These are phyloP conservation scores for Sebastes paucispinis DNA, from an alignment of 2,797 vertebrate genomes.

Conservation along the genomic window DNA sequence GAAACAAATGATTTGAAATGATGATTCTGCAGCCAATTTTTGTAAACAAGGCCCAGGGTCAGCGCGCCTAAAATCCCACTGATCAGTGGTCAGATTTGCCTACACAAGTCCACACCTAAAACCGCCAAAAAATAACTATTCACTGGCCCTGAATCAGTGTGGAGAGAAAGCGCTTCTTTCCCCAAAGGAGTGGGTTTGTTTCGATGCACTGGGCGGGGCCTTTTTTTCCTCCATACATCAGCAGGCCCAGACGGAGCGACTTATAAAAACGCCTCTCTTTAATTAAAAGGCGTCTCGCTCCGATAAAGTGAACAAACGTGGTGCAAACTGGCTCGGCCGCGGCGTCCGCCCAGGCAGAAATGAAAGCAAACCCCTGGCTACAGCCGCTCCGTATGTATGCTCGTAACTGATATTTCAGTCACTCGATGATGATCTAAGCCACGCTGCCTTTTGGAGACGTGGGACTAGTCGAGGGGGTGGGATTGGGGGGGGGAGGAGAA, in stretches of 20 bases:
- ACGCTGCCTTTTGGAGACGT: slow-evolving; percentile 48
- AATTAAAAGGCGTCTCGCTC: slow-evolving; percentile 43
- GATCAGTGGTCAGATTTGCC: slow-evolving; percentile 58
- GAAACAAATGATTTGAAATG: slow-evolving; percentile 3
- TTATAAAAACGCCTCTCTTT: slow-evolving; percentile 17
- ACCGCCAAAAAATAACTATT: slow-evolving; percentile 17
- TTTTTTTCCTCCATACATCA: slow-evolving; percentile 25
- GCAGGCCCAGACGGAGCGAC: slow-evolving; percentile 62
- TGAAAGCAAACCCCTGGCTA: slow-evolving; percentile 32
- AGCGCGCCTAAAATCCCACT: slow-evolving; percentile 22
- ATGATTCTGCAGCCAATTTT: not conserved
- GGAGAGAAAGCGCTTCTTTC: slow-evolving; percentile 34
- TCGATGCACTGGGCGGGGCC: slow-evolving; percentile 34
- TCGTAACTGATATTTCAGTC: slow-evolving; percentile 43
- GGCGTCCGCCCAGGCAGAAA: slow-evolving; percentile 26
- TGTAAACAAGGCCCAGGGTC: slow-evolving; percentile 57
- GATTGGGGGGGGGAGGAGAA: not conserved
- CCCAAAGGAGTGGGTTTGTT: slow-evolving; percentile 37
- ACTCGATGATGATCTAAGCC: slow-evolving; percentile 39
- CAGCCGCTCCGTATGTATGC: slow-evolving; percentile 9
- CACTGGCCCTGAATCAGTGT: slow-evolving; percentile 67
- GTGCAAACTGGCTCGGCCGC: slow-evolving; percentile 49
- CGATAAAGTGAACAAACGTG: slow-evolving; percentile 63
- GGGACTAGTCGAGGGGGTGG: not conserved
- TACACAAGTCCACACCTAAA: slow-evolving; percentile 35